Percentiles rank a stretch among this genome's conserved stretches.
Conservation (phyloP, 2,888 invertebrate genomes). For the Girardia tigrina region DNA sequence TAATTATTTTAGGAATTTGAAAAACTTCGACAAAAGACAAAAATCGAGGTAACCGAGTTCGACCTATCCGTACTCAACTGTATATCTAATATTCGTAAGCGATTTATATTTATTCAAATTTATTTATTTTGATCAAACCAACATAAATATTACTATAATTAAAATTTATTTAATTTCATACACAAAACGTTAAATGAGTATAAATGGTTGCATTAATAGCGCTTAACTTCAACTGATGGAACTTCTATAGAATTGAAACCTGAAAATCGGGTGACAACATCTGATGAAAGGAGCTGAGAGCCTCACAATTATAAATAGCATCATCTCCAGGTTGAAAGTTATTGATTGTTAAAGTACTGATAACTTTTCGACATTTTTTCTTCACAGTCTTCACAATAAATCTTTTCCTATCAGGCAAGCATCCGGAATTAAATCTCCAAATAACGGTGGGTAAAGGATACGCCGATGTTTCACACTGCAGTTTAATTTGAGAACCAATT, state of each 20-base stretch:
- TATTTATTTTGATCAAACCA: no score
- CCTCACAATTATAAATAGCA: constrained; percentile 30
- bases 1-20: no score
- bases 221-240: no score
- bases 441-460: constrained; percentile 26
- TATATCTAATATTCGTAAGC: no score
- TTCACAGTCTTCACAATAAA: neutral
- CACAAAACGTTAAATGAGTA: no score
- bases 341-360: constrained; percentile 20
- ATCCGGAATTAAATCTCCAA: constrained; percentile 30
- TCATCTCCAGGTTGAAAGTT: constrained; percentile 3
- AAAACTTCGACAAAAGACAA: no score
- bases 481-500: neutral
- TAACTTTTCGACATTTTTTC: neutral
- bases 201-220: no score
- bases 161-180: no score
- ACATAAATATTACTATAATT: no score
- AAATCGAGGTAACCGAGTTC: no score
- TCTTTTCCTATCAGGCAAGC: neutral
- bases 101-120: no score
- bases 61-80: no score
- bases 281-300: neutral
- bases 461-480: constrained; percentile 26
- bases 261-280: neutral
- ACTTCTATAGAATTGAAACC: neutral